Evolutionary conservation across 2,113 vertebrate species (phyloP).

Genomic region (Leptodactylus fuscus): DNA sequence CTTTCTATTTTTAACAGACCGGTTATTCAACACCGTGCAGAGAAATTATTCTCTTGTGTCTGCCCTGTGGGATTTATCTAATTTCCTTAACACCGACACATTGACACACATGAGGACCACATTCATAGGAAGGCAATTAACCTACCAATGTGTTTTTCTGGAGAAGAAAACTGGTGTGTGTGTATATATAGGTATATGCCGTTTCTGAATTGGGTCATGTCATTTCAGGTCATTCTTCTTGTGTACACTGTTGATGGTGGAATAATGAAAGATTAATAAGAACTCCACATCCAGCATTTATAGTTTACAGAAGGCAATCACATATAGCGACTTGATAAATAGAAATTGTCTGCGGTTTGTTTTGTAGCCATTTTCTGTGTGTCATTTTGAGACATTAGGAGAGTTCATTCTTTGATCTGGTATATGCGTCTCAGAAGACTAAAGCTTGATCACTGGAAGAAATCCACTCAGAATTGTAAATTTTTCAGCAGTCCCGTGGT

Average conservation of each 20-base stretch:
- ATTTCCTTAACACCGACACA: slow-evolving; percentile 3
- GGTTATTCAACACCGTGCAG: neutral
- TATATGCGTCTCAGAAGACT: neutral
- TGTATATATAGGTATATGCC: neutral
- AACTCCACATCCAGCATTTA: neutral
- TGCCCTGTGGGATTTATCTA: neutral
- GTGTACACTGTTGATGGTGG: neutral
- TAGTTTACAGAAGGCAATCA: neutral
- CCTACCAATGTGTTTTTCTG: too few species aligned
- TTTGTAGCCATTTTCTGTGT: neutral
- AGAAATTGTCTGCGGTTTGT: neutral
- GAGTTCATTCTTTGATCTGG: neutral
- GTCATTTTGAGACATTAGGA: neutral
- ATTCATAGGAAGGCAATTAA: neutral
- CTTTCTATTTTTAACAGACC: neutral
- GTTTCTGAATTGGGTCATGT: neutral
- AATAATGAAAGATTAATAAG: neutral
- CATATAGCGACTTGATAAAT: neutral
- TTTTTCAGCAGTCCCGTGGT: neutral
- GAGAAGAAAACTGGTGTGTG: too few species aligned
- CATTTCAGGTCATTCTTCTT: neutral
- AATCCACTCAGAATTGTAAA: neutral
- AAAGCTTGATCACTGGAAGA: neutral
- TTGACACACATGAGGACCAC: neutral
- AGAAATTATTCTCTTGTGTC: neutral